These are phyloP conservation scores for Cryptocheilus praepositus DNA, from an alignment of 2,888 invertebrate species.

Conservation along the genomic window DNA sequence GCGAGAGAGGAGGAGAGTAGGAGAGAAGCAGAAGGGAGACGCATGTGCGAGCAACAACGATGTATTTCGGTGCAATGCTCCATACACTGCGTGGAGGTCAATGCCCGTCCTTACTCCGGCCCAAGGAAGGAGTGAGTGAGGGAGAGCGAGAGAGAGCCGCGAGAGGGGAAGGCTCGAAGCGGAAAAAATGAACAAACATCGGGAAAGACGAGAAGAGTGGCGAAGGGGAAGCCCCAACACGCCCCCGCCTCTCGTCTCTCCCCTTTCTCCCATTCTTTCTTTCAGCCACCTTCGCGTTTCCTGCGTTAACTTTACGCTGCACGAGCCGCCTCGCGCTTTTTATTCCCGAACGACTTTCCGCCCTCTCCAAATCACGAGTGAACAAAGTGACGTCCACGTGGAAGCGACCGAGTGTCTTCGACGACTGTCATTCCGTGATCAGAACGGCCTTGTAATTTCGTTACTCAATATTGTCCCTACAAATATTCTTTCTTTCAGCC, in stretches of 20 bases:
- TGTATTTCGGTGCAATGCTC: conserved; percentile 72
- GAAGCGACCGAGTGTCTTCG: no score
- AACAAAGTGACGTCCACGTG: neutral
- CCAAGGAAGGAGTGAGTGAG: conserved; percentile 66
- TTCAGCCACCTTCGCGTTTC: neutral
- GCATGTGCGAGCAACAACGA: conserved; percentile 71
- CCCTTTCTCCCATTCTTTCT: conserved; percentile 9
- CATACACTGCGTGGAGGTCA: conserved; percentile 72
- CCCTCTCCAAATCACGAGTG: neutral
- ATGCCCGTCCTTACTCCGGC: conserved; percentile 75
- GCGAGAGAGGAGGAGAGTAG: conserved; percentile 8
- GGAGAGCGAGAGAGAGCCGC: conserved; percentile 37
- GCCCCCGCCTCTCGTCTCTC: neutral
- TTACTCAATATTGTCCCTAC: no score
- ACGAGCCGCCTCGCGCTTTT: conserved; percentile 17
- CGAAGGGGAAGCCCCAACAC: conserved; percentile 27
- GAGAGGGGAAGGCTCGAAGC: conserved; percentile 49
- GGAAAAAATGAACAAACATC: conserved; percentile 61
- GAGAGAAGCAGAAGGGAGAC: conserved; percentile 47
- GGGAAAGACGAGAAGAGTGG: conserved; percentile 30
- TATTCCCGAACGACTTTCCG: conserved; percentile 9
- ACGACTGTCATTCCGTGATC: no score
- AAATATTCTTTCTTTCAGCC: no score
- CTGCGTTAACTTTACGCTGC: conserved; percentile 14
- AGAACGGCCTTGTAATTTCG: no score